phyloP scores from a whole-genome alignment of 2,797 vertebrate species.

The Sebastes trivittatus region DNA sequence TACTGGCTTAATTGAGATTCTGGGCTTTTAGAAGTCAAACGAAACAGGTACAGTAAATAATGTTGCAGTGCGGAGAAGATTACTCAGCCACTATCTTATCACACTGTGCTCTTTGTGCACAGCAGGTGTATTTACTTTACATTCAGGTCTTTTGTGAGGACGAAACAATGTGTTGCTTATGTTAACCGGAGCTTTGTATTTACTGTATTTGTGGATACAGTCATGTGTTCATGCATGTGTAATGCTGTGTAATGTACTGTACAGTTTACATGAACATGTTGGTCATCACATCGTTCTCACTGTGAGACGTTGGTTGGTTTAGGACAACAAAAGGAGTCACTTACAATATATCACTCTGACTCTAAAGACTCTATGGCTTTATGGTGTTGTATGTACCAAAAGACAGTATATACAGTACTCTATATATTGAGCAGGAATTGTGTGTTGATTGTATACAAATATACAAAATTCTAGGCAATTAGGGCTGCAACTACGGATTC shows the following conservation, averaged over 20 bases:
- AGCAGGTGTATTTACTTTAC: slow-evolving; percentile 62
- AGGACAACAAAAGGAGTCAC: background rate
- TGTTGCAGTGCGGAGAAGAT: background rate
- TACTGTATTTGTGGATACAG: background rate
- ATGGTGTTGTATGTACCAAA: background rate
- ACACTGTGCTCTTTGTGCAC: slow-evolving; percentile 21
- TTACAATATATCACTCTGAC: background rate
- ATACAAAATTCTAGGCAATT: background rate
- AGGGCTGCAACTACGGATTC: background rate
- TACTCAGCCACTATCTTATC: slow-evolving; percentile 6
- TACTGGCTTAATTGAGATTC: slow-evolving; percentile 15
- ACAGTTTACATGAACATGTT: background rate
- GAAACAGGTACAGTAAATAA: slow-evolving; percentile 5
- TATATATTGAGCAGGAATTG: background rate
- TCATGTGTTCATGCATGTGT: background rate
- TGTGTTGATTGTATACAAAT: background rate
- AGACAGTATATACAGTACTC: background rate
- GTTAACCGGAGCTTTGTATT: background rate
- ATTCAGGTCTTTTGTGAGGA: slow-evolving; percentile 20
- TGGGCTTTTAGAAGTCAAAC: background rate
- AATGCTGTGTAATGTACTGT: background rate
- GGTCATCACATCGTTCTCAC: background rate
- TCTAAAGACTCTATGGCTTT: background rate
- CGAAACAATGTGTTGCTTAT: slow-evolving; percentile 17
- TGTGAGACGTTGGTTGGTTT: background rate